phyloP scores from a whole-genome alignment of 2,113 vertebrate genomes.

The Noturus placidus region DNA sequence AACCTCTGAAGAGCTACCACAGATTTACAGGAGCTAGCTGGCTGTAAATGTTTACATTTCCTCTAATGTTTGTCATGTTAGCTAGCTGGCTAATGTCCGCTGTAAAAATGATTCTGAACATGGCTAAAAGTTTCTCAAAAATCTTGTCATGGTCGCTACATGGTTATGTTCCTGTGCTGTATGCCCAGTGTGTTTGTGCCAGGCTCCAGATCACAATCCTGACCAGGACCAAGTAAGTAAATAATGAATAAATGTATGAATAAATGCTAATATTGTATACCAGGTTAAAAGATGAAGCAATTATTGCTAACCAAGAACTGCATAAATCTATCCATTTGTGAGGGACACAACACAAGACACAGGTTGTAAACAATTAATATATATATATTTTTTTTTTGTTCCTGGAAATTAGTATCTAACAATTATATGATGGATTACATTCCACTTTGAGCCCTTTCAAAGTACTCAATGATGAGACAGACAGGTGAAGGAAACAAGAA shows the following conservation, averaged over 20 bases:
- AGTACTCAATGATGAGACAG: conserved; percentile 49
- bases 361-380: conserved; percentile 51
- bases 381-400: conserved; percentile 53
- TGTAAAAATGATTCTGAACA: not conserved
- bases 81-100: not conserved
- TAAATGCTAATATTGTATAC: not conserved
- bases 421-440: conserved; percentile 65
- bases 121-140: not conserved
- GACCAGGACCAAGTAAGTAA: no score
- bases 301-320: not conserved
- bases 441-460: conserved; percentile 69
- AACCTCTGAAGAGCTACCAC: no score
- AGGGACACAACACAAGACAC: conserved; percentile 43
- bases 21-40: not conserved
- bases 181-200: not conserved
- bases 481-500: conserved; percentile 30
- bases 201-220: not conserved
- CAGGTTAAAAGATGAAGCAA: not conserved
- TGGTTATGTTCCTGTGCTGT: not conserved
- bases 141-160: not conserved
- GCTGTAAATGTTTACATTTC: not conserved
- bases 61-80: not conserved
- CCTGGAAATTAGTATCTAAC: conserved; percentile 62
- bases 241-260: no score
- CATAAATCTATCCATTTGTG: not conserved